A percentile compares a stretch with the other conserved stretches of the same genome.
Evolutionary conservation across 2,888 invertebrate genomes (phyloP).

Genomic region (Apomyelois bistriatella): DNA sequence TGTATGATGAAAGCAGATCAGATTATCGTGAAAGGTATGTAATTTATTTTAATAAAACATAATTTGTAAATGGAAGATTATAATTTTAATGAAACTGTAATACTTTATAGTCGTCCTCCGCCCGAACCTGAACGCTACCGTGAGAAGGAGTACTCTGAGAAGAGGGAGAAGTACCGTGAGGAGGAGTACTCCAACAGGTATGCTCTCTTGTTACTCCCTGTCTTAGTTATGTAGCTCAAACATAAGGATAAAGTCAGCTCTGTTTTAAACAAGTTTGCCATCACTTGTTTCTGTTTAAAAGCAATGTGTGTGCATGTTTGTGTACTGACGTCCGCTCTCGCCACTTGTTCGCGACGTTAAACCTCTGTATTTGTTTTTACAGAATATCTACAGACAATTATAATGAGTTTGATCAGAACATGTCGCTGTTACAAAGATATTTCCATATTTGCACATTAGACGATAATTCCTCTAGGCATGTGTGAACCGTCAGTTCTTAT

Average conservation of each 20-base stretch:
- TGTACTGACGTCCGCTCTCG: constrained; percentile 36
- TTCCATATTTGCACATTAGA: constrained; percentile 70
- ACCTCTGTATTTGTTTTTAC: constrained; percentile 77
- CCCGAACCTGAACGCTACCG: constrained; percentile 55
- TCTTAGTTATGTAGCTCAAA: not conserved
- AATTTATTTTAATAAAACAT: not conserved
- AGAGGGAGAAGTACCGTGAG: constrained; percentile 60
- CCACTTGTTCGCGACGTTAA: constrained; percentile 54
- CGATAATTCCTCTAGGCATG: constrained; percentile 65
- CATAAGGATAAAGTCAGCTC: constrained; percentile 1
- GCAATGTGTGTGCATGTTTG: constrained; percentile 25
- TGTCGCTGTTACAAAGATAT: constrained; percentile 73
- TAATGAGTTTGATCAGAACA: constrained; percentile 66
- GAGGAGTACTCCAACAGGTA: constrained; percentile 61
- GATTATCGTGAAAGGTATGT: constrained; percentile 52
- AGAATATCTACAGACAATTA: constrained; percentile 76
- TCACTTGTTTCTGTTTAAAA: constrained; percentile 2
- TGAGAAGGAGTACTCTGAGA: constrained; percentile 55
- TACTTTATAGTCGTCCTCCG: constrained; percentile 43
- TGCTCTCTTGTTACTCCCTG: constrained; percentile 17
- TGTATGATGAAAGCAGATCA: constrained; percentile 44
- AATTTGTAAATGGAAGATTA: not conserved
- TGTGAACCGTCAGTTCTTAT: constrained; percentile 51
- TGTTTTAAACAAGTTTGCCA: not conserved
- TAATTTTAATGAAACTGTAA: not conserved